phyloP scores from a whole-genome alignment of 2,888 invertebrate genomes.

The Drosophila quinaria region DNA sequence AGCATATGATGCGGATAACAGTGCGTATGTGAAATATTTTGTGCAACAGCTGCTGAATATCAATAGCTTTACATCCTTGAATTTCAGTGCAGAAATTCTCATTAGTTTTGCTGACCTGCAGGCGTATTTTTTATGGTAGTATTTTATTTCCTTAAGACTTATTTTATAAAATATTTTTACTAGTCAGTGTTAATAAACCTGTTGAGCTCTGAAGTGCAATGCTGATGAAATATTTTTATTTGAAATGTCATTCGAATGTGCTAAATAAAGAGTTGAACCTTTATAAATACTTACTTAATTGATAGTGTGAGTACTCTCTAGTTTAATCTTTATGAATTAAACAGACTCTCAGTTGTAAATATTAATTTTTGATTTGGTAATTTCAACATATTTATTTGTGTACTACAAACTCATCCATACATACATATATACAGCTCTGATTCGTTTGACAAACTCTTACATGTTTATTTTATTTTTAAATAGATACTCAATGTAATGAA shows the following conservation, averaged over 20 bases:
- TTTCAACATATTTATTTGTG: background rate
- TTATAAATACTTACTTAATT: no score
- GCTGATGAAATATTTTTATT: background rate
- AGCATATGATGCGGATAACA: constrained; percentile 20
- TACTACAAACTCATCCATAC: no score
- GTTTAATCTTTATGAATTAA: background rate
- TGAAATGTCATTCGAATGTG: background rate
- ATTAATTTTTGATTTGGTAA: background rate
- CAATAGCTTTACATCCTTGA: background rate
- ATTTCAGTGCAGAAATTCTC: background rate
- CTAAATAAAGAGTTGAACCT: background rate
- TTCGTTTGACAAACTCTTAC: no score
- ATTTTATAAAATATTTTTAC: background rate
- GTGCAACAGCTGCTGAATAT: constrained; percentile 17
- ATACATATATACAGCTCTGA: no score
- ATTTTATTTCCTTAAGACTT: background rate
- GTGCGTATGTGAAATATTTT: constrained; percentile 32
- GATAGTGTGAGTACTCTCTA: background rate
- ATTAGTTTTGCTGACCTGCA: background rate
- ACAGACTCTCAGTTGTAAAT: background rate
- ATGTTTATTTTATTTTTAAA: background rate
- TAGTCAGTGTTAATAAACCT: background rate
- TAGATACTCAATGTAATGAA: background rate
- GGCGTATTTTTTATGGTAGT: no score
- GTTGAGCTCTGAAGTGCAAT: background rate